Base-by-base conservation (phyloP, 1,140 invertebrate genomes). In the Drosophila hydei region DNA sequence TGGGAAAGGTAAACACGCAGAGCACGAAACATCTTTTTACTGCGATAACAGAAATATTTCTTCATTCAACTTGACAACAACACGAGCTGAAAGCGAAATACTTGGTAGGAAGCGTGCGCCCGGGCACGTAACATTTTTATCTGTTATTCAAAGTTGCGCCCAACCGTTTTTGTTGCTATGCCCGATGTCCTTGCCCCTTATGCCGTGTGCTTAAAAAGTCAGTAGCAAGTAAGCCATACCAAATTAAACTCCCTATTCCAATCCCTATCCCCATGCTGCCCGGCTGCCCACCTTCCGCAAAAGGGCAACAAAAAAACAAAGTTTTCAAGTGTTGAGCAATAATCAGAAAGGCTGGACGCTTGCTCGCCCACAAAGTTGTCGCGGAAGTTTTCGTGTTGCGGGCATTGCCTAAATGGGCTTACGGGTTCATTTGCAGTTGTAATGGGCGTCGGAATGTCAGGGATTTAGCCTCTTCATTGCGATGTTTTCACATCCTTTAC, bases 321-420 rank as follows among this genome's bases (percentile, higher is more conserved):
- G 55, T 88, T 88, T 88, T 88, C 83, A 88, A 88, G 78, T 87
- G 83, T 77, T 88, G 74, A 72, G 74, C 81, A 87, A 85, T 85
- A 85, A 85, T 85, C 81, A 85, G 67, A 78, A 85, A 75, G 81
- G 75, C 78, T 88, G 83, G 77, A 72, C 77, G 77, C 48, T 65
- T 21, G 40, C 42, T 23, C 42, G 36, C 62, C 38, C 14, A 18
- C 16, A 50, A 47, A 65, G 55, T 70, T 72, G 72, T 72, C 73
- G 64, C 48, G 36, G 56, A 80, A 77, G 56, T 85, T 85, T 87
- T 64, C 77, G 75, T 81, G 83, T 88, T 83, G 56, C 42, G 75
- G 83, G 78, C 75, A 87, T 75, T 79, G 75, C 75, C 73, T 83
- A 87, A 88, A 88, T 83, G 83, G 83, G 79, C 79, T 88, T 88